Evolutionary conservation across 2,888 invertebrate genomes (phyloP), one percentile per base, ranked within the genome.

Genomic region (Pristionchus mayeri): DNA sequence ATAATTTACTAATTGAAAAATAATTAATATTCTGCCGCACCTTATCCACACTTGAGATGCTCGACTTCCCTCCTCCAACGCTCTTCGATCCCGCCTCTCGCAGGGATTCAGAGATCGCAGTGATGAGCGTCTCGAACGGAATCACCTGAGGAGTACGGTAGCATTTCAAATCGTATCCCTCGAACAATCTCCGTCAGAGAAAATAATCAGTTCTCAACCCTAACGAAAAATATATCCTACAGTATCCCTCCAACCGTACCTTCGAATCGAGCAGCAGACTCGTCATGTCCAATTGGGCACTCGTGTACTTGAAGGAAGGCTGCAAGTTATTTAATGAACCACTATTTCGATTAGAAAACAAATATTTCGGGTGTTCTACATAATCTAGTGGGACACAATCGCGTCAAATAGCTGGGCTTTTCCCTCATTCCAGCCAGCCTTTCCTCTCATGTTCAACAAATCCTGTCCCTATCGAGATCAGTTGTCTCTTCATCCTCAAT

Each of bases 71-170:
- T n/a, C 87, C 85, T 84, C 87, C 88, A 30, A 86, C 88, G 24
- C 87, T 87, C 57, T 89, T 89, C 40, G 87, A 86, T 11, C 88
- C 88, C 24, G 96, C 96, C 86, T 96, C 95, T 93, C 96, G 96
- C 48, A 97, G 95, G 86, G 96, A 96, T 92, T 96, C 95, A 91
- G 95, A 95, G 30, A 96, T 95, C 6, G 96, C 96, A 93, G 96
- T 95, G 78, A 97, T 95, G 90, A 96, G 94, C 83, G 96, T 96
- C 92, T 96, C 96, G 91, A 96, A 95, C 3, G 96, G 96, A 94
- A 97, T 95, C 1, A 96, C 84, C 84, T 84, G 84, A 13, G 30
- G 24, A 7, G 40, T 37, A 80, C 80, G 54, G 80, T 80, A 57
- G 13, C 2, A 3, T n/a, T 18, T 34, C 18, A 76, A 37, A 48